Base-by-base conservation (phyloP, 2,113 vertebrate species). In the Nerophis ophidion region DNA sequence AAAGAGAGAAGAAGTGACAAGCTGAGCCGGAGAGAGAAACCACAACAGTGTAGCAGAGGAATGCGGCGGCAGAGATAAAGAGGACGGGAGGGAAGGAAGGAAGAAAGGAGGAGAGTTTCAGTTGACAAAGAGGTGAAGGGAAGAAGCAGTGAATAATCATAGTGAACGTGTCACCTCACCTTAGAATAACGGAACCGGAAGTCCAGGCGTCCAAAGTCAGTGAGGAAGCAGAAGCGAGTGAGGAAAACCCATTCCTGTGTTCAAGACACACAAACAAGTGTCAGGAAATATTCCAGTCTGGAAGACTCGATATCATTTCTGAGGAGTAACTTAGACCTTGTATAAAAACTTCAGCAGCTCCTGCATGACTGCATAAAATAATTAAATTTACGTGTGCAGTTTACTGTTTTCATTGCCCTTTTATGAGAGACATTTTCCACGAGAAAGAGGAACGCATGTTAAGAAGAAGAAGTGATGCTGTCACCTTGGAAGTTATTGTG, bases 221-320 rank as follows among this genome's bases (percentile, higher is more conserved):
- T 91, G 50, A 91, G 86, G 72, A 91, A 92, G 69, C 90, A 90
- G 79, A 91, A 91, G 54, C 89, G 87, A 48, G 90, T 91, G 63
- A 91, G 88, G 72, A 90, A 90, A 74, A 92, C 86, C 90, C 72
- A 90, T 77, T 91, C 87, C 84, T 85, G 76, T 42, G 8, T 48
- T 57, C 12, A 42, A 56, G 9, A 56, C 6, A 42, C 8, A 38
- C 64, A 68, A 72, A 74, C 70, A 56, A 65, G 74, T 70, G 68
- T 56, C 48, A 76, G 68, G 77, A 72, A 73, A 80, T 69, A 76
- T 65, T 75, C 71, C 77, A 40, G 8, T 40, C 38, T 40, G 36
- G 7, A 38, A 8, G 8, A 38, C 36, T 38, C 1, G 7, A 6
- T 26, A 26, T 26, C 26, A 26, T 26, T 1, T 26, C 6, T 6